phyloP scores from a whole-genome alignment of 2,888 invertebrate genomes.

The Tinea semifulvella region DNA sequence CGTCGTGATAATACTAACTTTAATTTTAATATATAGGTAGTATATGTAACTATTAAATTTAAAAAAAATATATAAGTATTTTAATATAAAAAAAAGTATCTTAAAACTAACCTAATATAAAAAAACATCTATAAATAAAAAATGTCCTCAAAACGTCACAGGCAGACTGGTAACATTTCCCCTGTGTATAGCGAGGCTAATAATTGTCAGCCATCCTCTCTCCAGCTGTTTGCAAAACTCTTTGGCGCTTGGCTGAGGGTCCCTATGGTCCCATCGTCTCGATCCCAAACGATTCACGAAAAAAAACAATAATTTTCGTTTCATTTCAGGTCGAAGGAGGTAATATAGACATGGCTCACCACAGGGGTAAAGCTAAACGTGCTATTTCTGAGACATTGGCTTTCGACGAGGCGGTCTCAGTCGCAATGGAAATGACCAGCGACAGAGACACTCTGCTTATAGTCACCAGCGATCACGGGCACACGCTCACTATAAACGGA shows the following conservation, averaged over 20 bases:
- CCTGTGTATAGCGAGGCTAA: too few relatives aligned
- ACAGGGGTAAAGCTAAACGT: constrained; percentile 78
- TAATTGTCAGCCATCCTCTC: not conserved
- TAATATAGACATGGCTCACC: constrained; percentile 87
- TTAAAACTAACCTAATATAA: not conserved
- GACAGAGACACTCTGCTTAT: constrained; percentile 79
- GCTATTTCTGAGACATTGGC: constrained; percentile 83
- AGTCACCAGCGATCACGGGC: constrained; percentile 87
- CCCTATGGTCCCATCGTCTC: too few relatives aligned
- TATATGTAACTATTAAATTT: too few relatives aligned
- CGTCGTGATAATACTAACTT: too few relatives aligned
- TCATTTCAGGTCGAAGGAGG: constrained; percentile 79
- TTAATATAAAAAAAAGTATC: not conserved
- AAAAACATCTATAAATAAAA: too few relatives aligned
- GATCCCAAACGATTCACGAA: not conserved
- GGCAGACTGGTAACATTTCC: too few relatives aligned
- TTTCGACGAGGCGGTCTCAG: constrained; percentile 79
- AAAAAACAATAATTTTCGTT: not conserved
- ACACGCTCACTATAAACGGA: constrained; percentile 81
- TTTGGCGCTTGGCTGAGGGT: too few relatives aligned
- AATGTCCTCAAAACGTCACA: too few relatives aligned
- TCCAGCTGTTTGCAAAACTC: not conserved
- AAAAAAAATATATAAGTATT: not conserved
- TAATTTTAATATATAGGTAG: too few relatives aligned
- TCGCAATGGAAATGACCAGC: constrained; percentile 68